Percentiles rank a stretch among this genome's conserved stretches.
These are phyloP conservation scores for Drosophila percnosoma DNA, from an alignment of 2,888 invertebrate genomes.

Conservation along the genomic window DNA sequence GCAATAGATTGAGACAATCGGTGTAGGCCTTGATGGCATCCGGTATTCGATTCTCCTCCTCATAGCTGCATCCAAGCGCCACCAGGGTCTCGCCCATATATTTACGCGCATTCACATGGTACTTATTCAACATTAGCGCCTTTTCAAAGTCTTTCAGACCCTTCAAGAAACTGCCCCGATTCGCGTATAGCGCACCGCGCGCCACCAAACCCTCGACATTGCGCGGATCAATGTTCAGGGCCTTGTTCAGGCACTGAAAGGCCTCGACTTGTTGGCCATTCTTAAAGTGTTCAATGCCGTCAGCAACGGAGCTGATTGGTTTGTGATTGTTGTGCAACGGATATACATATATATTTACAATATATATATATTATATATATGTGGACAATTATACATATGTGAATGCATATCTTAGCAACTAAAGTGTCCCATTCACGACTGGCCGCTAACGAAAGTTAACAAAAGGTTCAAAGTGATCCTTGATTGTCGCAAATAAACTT, in stretches of 20 bases:
- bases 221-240: slow-evolving; percentile 94
- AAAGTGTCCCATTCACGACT: slow-evolving; percentile 25
- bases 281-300: slow-evolving; percentile 97
- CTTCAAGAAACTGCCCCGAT: slow-evolving; percentile 96
- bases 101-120: slow-evolving; percentile 96
- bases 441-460: slow-evolving; percentile 9
- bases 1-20: slow-evolving; percentile 92
- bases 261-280: slow-evolving; percentile 96
- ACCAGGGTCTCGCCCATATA: slow-evolving; percentile 97
- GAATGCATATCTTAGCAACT: slow-evolving; percentile 23
- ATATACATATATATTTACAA: background rate
- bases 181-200: slow-evolving; percentile 95
- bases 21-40: slow-evolving; percentile 94
- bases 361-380: slow-evolving; percentile 26
- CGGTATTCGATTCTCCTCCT: slow-evolving; percentile 93
- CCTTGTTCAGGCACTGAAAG: slow-evolving; percentile 96
- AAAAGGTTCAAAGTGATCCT: background rate
- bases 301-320: slow-evolving; percentile 90
- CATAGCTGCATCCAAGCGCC: slow-evolving; percentile 94
- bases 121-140: slow-evolving; percentile 94
- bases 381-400: slow-evolving; percentile 30
- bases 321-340: slow-evolving; percentile 3
- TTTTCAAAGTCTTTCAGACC: slow-evolving; percentile 98
- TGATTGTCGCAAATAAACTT: background rate
- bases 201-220: slow-evolving; percentile 97